Percentiles rank a stretch among this genome's conserved stretches.
Conservation (phyloP, 2,797 vertebrate genomes). For the Chrysocyon brachyurus region DNA sequence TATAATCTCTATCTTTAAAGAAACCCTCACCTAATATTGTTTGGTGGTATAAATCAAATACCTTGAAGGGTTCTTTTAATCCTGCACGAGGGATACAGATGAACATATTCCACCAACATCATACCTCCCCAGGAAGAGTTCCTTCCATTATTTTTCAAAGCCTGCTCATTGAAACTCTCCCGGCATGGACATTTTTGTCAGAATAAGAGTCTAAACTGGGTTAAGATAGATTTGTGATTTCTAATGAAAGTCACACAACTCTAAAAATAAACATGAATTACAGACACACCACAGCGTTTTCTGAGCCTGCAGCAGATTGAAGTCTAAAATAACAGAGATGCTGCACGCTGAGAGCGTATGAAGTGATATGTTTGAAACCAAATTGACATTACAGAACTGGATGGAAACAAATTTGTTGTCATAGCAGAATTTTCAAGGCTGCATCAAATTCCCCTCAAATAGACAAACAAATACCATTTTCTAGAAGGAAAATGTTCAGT, state of each 20-base stretch:
- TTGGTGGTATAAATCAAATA: slow-evolving; percentile 25
- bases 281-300: background rate
- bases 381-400: slow-evolving; percentile 18
- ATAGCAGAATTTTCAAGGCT: background rate
- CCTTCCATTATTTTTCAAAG: slow-evolving; percentile 58
- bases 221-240: slow-evolving; percentile 71
- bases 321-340: slow-evolving; percentile 57
- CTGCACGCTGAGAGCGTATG: background rate
- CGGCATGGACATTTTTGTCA: slow-evolving; percentile 20
- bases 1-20: slow-evolving; percentile 18
- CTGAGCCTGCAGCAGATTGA: slow-evolving; percentile 29
- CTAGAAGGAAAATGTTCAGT: slow-evolving; percentile 16
- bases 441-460: background rate
- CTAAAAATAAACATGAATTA: slow-evolving; percentile 74
- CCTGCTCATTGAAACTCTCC: slow-evolving; percentile 1
- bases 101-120: background rate
- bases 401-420: slow-evolving; percentile 55
- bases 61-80: background rate
- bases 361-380: slow-evolving; percentile 36
- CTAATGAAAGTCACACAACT: slow-evolving; percentile 66
- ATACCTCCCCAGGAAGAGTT: background rate
- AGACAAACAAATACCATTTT: background rate
- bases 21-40: background rate
- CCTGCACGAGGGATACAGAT: background rate
- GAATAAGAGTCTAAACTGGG: background rate